Evolutionary conservation across 2,113 vertebrate species (phyloP).

Genomic region (Chascanopsetta lugubris): DNA sequence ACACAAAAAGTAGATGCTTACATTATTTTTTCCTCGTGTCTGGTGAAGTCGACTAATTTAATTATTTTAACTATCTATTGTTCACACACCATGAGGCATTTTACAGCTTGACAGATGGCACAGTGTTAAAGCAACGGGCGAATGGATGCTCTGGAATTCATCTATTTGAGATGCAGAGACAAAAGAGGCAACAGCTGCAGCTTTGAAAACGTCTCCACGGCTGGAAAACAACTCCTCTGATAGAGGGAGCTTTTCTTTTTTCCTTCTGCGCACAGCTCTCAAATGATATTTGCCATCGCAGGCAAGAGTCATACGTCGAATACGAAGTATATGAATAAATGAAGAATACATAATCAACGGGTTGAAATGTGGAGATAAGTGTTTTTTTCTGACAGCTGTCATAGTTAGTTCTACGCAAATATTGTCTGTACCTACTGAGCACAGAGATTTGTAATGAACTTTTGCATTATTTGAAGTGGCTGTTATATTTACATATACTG

Average conservation of each 20-base stretch:
- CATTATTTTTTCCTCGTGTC: background rate
- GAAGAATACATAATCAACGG: background rate
- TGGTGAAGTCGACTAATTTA: background rate
- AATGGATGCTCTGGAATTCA: constrained; percentile 40
- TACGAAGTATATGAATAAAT: constrained; percentile 13
- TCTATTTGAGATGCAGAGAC: constrained; percentile 30
- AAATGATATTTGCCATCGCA: constrained; percentile 16
- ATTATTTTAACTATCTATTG: background rate
- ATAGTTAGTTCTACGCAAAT: too few relatives aligned
- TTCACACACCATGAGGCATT: constrained; percentile 8
- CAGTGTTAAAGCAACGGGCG: constrained; percentile 25
- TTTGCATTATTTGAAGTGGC: too few relatives aligned
- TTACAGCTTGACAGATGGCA: constrained; percentile 53
- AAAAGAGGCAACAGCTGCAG: constrained; percentile 46
- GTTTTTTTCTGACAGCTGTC: constrained; percentile 1
- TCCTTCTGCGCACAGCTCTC: constrained; percentile 13
- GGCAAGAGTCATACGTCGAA: constrained; percentile 16
- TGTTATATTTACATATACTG: too few relatives aligned
- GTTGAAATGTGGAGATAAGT: background rate
- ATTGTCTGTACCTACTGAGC: too few relatives aligned
- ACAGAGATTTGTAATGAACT: too few relatives aligned
- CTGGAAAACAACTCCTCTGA: constrained; percentile 40
- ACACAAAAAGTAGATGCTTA: background rate
- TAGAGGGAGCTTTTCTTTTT: constrained; percentile 17
- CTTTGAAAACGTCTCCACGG: constrained; percentile 25